Conservation (phyloP, 1,140 invertebrate genomes). For the Papilio glaucus region DNA sequence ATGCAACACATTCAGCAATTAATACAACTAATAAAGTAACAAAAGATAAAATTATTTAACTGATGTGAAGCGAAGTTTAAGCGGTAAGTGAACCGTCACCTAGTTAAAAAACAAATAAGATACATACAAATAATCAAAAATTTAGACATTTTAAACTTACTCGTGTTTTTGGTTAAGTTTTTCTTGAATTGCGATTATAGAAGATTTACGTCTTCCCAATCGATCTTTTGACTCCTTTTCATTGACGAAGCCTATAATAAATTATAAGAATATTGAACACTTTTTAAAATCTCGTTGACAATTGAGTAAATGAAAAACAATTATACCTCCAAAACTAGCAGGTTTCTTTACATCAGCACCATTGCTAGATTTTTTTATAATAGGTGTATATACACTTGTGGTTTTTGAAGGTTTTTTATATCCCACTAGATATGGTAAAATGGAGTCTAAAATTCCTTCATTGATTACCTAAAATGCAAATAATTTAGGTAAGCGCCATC, state of each 20-base stretch:
- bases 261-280: neutral
- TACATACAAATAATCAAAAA: neutral
- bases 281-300: neutral
- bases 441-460: constrained; percentile 91
- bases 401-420: constrained; percentile 79
- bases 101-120: too few relatives aligned
- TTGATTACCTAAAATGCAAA: constrained; percentile 85
- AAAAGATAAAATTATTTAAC: too few relatives aligned
- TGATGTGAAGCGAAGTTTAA: too few relatives aligned
- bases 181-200: constrained; percentile 70
- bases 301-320: constrained; percentile 26
- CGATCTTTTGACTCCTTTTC: constrained; percentile 78
- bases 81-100: too few relatives aligned
- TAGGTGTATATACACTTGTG: constrained; percentile 80
- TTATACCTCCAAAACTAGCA: constrained; percentile 76
- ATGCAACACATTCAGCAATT: too few relatives aligned
- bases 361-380: constrained; percentile 82
- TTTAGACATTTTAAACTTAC: constrained; percentile 51
- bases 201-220: constrained; percentile 78
- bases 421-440: constrained; percentile 87
- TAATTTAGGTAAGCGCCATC: constrained; percentile 45
- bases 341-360: constrained; percentile 81
- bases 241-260: constrained; percentile 69
- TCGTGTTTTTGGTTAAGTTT: constrained; percentile 72
- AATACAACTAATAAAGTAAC: too few relatives aligned